phyloP scores from a whole-genome alignment of 2,888 invertebrate genomes.

The Aleiodes leptofemur region DNA sequence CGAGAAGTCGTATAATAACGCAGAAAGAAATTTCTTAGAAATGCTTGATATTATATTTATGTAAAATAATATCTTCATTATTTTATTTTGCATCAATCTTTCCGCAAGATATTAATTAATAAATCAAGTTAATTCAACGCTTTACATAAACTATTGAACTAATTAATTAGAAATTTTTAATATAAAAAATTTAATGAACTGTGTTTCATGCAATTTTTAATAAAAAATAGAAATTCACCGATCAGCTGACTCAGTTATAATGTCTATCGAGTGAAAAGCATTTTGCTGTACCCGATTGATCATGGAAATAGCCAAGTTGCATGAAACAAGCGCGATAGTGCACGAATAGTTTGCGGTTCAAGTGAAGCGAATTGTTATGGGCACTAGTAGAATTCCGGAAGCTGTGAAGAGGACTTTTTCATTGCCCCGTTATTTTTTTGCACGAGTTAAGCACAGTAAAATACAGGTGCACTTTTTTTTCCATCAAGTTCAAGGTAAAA shows the following conservation, averaged over 20 bases:
- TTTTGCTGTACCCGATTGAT: constrained; percentile 55
- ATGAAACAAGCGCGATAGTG: constrained; percentile 41
- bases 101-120: constrained; percentile 16
- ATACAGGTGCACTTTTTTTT: constrained; percentile 21
- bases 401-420: constrained; percentile 44
- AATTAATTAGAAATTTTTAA: neutral
- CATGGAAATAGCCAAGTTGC: constrained; percentile 50
- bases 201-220: constrained; percentile 2
- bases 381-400: constrained; percentile 54
- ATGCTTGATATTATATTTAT: neutral
- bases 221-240: constrained; percentile 21
- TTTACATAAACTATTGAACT: neutral
- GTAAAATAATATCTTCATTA: constrained; percentile 5
- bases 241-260: constrained; percentile 24
- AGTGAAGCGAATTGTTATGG: constrained; percentile 33
- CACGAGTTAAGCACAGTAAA: constrained; percentile 13
- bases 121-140: constrained; percentile 24
- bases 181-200: neutral
- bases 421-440: constrained; percentile 46
- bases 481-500: neutral
- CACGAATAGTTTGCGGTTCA: constrained; percentile 42
- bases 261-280: constrained; percentile 50
- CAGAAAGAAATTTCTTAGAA: constrained; percentile 6
- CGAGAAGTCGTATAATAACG: constrained; percentile 21
- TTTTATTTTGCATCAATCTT: neutral